Percentiles rank a stretch among this genome's conserved stretches.
These are phyloP conservation scores for Papilio aristodemus DNA, from an alignment of 1,140 invertebrate species.

Conservation along the genomic window DNA sequence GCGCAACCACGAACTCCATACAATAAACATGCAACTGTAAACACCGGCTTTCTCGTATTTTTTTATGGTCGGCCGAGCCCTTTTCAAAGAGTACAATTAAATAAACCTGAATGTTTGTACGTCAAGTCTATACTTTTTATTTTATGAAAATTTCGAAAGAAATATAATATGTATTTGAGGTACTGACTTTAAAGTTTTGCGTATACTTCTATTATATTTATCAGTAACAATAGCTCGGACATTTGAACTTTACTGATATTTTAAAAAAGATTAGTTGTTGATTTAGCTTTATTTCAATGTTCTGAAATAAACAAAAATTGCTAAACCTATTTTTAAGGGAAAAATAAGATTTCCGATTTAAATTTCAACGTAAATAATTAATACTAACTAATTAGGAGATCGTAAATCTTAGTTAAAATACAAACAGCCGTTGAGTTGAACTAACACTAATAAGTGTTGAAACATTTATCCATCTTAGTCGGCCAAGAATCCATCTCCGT, in stretches of 20 bases:
- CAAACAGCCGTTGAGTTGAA: conserved; percentile 30
- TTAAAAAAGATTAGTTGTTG: no score
- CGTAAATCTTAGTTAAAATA: conserved; percentile 33
- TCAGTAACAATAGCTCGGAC: background rate
- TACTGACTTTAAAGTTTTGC: conserved; percentile 4
- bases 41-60: conserved; percentile 12
- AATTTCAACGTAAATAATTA: conserved; percentile 13
- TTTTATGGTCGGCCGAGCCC: conserved; percentile 15
- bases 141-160: background rate
- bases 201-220: background rate
- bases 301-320: no score
- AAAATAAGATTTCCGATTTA: background rate
- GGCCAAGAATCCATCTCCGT: conserved; percentile 31
- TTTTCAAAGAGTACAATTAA: conserved; percentile 18
- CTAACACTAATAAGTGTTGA: conserved; percentile 33
- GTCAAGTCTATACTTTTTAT: conserved; percentile 9
- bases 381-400: conserved; percentile 28
- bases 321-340: background rate
- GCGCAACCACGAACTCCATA: conserved; percentile 20
- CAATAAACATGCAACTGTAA: conserved; percentile 29
- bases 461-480: conserved; percentile 34
- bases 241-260: background rate
- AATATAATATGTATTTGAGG: conserved; percentile 1
- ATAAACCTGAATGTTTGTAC: conserved; percentile 10
- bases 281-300: no score